A percentile compares a stretch with the other conserved stretches of the same genome.
Conservation (phyloP, 2,113 vertebrate species). For the Oryzias javanicus region DNA sequence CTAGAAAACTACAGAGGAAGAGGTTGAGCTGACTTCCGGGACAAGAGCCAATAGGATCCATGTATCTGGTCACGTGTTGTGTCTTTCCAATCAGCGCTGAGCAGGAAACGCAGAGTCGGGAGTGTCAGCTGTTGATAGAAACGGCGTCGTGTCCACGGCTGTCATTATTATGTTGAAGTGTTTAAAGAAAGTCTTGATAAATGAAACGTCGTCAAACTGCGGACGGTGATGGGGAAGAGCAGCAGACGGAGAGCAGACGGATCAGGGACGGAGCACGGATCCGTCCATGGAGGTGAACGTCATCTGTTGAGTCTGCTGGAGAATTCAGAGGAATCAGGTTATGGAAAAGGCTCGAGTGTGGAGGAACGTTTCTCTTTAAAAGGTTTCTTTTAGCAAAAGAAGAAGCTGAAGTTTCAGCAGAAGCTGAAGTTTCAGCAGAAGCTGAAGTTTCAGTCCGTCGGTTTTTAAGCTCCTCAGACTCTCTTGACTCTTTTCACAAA, state of each 20-base stretch:
- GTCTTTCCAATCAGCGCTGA: constrained; percentile 38
- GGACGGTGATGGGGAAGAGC: constrained; percentile 68
- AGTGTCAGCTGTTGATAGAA: constrained; percentile 31
- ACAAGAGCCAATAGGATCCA: constrained; percentile 1
- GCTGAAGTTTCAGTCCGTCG: too few species aligned
- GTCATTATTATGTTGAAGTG: too few species aligned
- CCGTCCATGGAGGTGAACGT: constrained; percentile 56
- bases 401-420: too few species aligned
- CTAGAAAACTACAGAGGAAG: constrained; percentile 39
- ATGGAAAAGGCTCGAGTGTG: too few species aligned
- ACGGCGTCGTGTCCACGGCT: neutral
- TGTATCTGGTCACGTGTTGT: constrained; percentile 1
- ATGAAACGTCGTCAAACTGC: constrained; percentile 21
- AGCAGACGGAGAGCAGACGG: constrained; percentile 63
- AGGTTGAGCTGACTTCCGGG: neutral
- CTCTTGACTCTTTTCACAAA: too few species aligned
- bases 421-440: too few species aligned
- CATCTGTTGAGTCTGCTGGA: too few species aligned
- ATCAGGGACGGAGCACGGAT: constrained; percentile 41
- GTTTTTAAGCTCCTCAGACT: too few species aligned
- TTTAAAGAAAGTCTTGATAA: too few species aligned
- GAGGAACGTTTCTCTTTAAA: too few species aligned
- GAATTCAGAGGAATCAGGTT: too few species aligned
- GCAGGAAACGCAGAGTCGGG: accelerated
- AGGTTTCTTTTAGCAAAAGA: too few species aligned